A percentile compares a stretch with the other conserved stretches of the same genome.
phyloP scores from a whole-genome alignment of 1,140 invertebrate species.

The Nephila pilipes region DNA sequence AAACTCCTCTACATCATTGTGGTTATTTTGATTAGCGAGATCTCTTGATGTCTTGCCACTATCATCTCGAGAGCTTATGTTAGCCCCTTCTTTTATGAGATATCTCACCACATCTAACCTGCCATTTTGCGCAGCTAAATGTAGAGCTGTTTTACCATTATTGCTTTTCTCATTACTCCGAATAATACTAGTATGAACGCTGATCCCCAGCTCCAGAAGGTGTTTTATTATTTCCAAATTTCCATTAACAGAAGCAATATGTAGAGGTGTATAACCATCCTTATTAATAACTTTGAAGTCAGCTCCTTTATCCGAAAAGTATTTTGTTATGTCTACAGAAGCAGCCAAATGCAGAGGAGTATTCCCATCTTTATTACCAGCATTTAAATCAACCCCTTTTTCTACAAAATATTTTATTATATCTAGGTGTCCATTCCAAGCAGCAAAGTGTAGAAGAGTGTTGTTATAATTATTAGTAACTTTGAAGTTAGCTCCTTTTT shows the following conservation, averaged over 20 bases:
- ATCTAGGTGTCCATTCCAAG: background rate
- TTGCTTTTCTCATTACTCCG: too few relatives aligned
- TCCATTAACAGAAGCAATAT: background rate
- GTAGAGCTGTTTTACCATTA: too few relatives aligned
- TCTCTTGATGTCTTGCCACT: background rate
- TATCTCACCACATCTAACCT: too few relatives aligned
- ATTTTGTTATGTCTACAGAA: background rate
- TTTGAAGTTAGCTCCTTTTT: background rate
- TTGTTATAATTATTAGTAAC: background rate
- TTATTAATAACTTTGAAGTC: background rate
- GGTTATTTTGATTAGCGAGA: background rate
- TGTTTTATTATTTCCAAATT: background rate
- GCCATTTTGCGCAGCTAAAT: too few relatives aligned
- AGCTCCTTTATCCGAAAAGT: background rate
- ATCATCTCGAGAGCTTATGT: too few relatives aligned
- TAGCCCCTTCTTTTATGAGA: too few relatives aligned
- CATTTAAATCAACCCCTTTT: background rate
- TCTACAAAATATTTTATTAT: background rate
- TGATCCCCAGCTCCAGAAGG: too few relatives aligned
- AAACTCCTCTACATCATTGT: too few relatives aligned
- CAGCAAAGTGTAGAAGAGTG: slow-evolving; percentile 4
- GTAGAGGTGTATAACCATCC: background rate
- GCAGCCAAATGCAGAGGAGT: background rate
- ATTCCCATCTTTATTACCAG: background rate
- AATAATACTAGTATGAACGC: too few relatives aligned